Evolutionary conservation across 2,888 invertebrate genomes (phyloP).

Genomic region (Pseudococcus longispinus): DNA sequence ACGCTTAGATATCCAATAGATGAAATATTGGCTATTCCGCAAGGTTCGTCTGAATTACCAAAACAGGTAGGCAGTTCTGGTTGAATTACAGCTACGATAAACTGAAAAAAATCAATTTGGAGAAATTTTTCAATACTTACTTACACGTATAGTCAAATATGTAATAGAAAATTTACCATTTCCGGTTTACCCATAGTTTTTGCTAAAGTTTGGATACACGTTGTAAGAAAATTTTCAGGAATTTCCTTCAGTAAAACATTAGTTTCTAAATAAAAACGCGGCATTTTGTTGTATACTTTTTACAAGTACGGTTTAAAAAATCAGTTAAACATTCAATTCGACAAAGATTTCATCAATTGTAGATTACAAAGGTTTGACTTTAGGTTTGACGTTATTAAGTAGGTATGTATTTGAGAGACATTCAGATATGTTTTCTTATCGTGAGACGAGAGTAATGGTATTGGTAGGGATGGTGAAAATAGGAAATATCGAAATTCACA

Average conservation of each 20-base stretch:
- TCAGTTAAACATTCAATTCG: no score
- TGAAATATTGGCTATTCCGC: conserved; percentile 71
- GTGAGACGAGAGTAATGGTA: no score
- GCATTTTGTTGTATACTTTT: conserved; percentile 64
- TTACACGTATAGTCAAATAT: no score
- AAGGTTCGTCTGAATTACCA: conserved; percentile 68
- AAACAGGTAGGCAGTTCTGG: conserved; percentile 70
- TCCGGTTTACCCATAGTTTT: conserved; percentile 71
- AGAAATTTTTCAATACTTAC: no score
- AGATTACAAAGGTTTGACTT: no score
- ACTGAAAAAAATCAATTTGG: conserved; percentile 44
- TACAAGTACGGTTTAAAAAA: no score
- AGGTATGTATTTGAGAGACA: no score
- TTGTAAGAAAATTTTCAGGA: conserved; percentile 67
- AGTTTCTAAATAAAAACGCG: conserved; percentile 71
- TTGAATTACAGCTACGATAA: conserved; percentile 69
- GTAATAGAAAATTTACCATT: conserved; percentile 47
- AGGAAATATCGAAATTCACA: background rate
- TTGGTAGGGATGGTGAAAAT: no score
- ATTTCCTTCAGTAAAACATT: conserved; percentile 69
- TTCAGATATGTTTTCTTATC: no score
- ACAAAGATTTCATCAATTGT: no score
- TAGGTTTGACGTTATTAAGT: no score
- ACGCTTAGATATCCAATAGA: conserved; percentile 73
- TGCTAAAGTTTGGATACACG: conserved; percentile 67